phyloP scores from a whole-genome alignment of 1,140 invertebrate genomes.

The Drosophila willistoni region DNA sequence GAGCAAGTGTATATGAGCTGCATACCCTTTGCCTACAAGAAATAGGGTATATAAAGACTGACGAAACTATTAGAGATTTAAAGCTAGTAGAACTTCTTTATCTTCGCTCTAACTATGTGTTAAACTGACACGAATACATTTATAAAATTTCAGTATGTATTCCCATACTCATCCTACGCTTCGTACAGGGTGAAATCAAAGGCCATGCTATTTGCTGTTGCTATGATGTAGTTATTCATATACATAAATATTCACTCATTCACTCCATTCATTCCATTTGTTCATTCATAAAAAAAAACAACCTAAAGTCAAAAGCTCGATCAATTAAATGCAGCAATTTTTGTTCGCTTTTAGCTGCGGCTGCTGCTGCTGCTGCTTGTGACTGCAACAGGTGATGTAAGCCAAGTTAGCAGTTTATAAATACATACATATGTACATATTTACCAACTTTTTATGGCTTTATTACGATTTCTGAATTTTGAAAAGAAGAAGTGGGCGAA shows the following conservation, averaged over 20 bases:
- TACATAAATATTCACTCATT: constrained; percentile 48
- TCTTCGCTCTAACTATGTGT: neutral
- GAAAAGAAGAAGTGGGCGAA: neutral
- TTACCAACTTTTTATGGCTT: constrained; percentile 5
- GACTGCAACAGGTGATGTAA: constrained; percentile 24
- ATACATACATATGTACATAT: neutral
- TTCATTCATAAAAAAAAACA: constrained; percentile 58
- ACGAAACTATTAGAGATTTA: neutral
- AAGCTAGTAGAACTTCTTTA: neutral
- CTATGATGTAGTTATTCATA: constrained; percentile 41
- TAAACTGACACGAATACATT: too few relatives aligned
- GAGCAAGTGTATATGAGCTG: constrained; percentile 28
- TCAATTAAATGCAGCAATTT: constrained; percentile 74
- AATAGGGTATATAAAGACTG: neutral
- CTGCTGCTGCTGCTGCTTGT: constrained; percentile 49
- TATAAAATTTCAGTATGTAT: too few relatives aligned
- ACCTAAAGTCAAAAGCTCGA: constrained; percentile 57
- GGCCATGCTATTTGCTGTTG: neutral
- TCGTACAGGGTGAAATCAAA: neutral
- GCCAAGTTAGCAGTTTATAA: constrained; percentile 5
- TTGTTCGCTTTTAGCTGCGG: constrained; percentile 63
- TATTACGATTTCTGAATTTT: constrained; percentile 1
- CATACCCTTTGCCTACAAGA: neutral
- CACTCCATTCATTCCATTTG: constrained; percentile 41
- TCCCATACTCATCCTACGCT: too few relatives aligned